Evolutionary conservation across 2,888 invertebrate species (phyloP).

Genomic region (Chymomyza procnemis): DNA sequence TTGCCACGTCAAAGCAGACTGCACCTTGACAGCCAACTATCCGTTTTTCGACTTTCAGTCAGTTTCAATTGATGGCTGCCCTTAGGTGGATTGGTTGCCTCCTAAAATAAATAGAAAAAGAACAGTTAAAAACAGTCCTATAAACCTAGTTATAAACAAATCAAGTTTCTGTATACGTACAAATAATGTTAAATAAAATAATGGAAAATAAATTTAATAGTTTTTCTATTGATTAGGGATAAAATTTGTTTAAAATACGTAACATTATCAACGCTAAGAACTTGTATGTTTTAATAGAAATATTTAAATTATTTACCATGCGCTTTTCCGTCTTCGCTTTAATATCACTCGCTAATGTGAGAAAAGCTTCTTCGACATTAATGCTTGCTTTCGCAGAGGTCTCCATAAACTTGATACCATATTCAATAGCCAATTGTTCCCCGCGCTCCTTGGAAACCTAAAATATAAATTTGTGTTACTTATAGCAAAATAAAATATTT

Average conservation of each 20-base stretch:
- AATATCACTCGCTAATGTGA: slow-evolving; percentile 97
- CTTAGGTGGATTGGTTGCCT: slow-evolving; percentile 91
- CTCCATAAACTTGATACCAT: slow-evolving; percentile 99
- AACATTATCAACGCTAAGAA: too few species aligned
- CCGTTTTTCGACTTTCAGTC: slow-evolving; percentile 88
- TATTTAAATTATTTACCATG: slow-evolving; percentile 83
- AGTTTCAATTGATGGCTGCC: slow-evolving; percentile 89
- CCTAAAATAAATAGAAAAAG: neutral
- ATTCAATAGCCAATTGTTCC: slow-evolving; percentile 97
- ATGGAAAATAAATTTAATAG: neutral
- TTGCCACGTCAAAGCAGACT: slow-evolving; percentile 89
- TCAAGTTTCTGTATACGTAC: neutral
- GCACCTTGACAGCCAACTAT: slow-evolving; percentile 92
- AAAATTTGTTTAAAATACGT: too few species aligned
- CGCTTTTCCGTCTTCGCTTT: slow-evolving; percentile 99
- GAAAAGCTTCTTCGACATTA: slow-evolving; percentile 98
- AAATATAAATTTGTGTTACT: slow-evolving; percentile 12
- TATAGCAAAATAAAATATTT: too few species aligned
- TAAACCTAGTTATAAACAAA: neutral
- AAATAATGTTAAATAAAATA: neutral
- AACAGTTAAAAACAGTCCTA: neutral
- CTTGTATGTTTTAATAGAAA: neutral
- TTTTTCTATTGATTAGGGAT: too few species aligned
- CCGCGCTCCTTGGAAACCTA: slow-evolving; percentile 96
- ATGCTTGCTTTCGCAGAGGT: slow-evolving; percentile 98